Evolutionary conservation across 2,888 invertebrate genomes (phyloP).

Genomic region (Epistrophe grossulariae): DNA sequence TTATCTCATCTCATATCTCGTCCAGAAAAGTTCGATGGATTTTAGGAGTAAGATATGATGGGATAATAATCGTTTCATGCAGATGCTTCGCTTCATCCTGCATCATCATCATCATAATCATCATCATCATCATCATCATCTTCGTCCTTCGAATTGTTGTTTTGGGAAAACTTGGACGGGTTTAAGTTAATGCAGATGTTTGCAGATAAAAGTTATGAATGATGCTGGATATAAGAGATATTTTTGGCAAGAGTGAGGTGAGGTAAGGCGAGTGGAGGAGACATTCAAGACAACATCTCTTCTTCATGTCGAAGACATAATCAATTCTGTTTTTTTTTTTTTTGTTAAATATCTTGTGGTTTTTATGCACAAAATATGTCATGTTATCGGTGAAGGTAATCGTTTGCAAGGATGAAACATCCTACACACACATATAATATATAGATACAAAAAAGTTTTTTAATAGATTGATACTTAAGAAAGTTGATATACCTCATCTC

Average conservation of each 20-base stretch:
- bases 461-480: conserved; percentile 44
- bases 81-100: conserved; percentile 72
- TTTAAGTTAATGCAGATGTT: conserved; percentile 75
- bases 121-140: conserved; percentile 3
- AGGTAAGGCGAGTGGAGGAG: not conserved
- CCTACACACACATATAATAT: not conserved
- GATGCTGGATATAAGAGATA: conserved; percentile 38
- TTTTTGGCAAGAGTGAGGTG: conserved; percentile 16
- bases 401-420: conserved; percentile 52
- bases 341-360: conserved; percentile 6
- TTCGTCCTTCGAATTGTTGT: conserved; percentile 65
- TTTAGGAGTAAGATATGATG: conserved; percentile 70
- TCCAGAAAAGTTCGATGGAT: conserved; percentile 72
- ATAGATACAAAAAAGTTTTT: conserved; percentile 4
- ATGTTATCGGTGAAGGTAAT: conserved; percentile 62
- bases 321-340: conserved; percentile 40
- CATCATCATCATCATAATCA: conserved; percentile 60
- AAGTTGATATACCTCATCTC: conserved; percentile 16
- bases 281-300: conserved; percentile 58
- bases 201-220: conserved; percentile 73
- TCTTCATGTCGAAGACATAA: conserved; percentile 66
- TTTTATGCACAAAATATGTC: conserved; percentile 43
- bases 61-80: conserved; percentile 76
- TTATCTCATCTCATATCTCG: conserved; percentile 41
- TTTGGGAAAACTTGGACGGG: conserved; percentile 67